Percentiles rank a stretch among this genome's conserved stretches.
Conservation (phyloP, 2,888 invertebrate species). For the Adineta ricciae region DNA sequence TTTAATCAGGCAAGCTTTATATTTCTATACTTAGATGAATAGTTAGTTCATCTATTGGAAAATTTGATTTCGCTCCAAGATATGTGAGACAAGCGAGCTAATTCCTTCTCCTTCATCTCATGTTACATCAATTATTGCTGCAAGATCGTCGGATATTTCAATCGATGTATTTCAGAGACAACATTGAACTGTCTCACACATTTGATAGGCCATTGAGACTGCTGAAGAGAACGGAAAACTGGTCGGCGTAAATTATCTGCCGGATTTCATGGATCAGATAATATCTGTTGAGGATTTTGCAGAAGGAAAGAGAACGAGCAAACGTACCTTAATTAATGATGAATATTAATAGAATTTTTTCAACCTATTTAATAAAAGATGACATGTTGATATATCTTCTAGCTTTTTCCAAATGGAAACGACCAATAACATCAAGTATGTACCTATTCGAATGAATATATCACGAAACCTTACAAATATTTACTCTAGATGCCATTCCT, state of each 20-base stretch:
- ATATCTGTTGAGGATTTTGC: neutral
- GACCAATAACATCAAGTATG: neutral
- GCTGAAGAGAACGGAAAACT: neutral
- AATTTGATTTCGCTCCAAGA: too few species aligned
- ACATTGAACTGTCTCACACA: neutral
- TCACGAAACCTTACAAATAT: too few species aligned
- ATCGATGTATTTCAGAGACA: neutral
- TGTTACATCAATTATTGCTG: neutral
- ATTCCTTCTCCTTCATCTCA: neutral
- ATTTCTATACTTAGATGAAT: too few species aligned
- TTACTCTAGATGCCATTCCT: neutral
- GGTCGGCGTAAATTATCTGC: neutral
- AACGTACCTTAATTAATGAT: neutral
- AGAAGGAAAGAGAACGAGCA: neutral
- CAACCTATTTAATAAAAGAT: neutral
- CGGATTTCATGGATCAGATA: neutral
- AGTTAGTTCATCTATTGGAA: too few species aligned
- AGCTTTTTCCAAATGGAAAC: constrained; percentile 7
- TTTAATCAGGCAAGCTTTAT: too few species aligned
- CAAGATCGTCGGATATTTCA: neutral
- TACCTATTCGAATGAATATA: neutral
- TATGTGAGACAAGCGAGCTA: neutral
- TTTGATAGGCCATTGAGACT: neutral
- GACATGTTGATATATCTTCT: neutral
- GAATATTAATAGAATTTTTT: neutral